Percentiles rank a stretch among this genome's conserved stretches.
Conservation (phyloP, 2,113 vertebrate species). For the Pedionomus torquatus region DNA sequence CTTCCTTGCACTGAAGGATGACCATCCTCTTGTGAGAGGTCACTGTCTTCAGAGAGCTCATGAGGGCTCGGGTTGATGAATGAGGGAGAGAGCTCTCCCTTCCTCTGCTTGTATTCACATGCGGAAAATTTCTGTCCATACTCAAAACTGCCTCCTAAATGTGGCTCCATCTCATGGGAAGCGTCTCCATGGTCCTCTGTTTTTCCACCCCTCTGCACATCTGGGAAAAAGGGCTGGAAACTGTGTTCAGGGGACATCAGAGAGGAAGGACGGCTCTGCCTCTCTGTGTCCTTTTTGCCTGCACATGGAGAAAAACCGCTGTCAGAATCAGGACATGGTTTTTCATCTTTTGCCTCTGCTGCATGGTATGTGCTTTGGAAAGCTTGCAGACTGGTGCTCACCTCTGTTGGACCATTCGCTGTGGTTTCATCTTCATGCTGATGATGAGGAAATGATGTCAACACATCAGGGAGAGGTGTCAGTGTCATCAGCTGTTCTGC, state of each 20-base stretch:
- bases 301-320: slow-evolving; percentile 28
- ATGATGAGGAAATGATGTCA: slow-evolving; percentile 69
- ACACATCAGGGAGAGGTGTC: slow-evolving; percentile 66
- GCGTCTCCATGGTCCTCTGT: slow-evolving; percentile 70
- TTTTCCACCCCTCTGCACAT: slow-evolving; percentile 60
- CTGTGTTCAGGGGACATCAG: slow-evolving; percentile 82
- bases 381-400: slow-evolving; percentile 68
- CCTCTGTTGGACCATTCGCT: slow-evolving; percentile 85
- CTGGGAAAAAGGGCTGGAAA: slow-evolving; percentile 77
- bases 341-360: slow-evolving; percentile 65
- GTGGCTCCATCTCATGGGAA: slow-evolving; percentile 76
- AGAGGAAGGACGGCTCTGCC: slow-evolving; percentile 81
- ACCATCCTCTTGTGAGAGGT: slow-evolving; percentile 82
- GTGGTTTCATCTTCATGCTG: slow-evolving; percentile 65
- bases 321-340: slow-evolving; percentile 36
- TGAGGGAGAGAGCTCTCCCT: slow-evolving; percentile 92
- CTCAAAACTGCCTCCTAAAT: slow-evolving; percentile 71
- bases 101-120: slow-evolving; percentile 80
- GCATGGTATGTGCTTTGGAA: slow-evolving; percentile 22
- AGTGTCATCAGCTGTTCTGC: slow-evolving; percentile 38
- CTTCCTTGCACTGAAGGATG: slow-evolving; percentile 80
- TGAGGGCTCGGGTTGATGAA: slow-evolving; percentile 92
- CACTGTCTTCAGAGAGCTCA: slow-evolving; percentile 86
- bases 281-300: slow-evolving; percentile 82
- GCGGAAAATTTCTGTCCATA: slow-evolving; percentile 77